Conservation (phyloP, 2,888 invertebrate species). For the Anodontia alba region DNA sequence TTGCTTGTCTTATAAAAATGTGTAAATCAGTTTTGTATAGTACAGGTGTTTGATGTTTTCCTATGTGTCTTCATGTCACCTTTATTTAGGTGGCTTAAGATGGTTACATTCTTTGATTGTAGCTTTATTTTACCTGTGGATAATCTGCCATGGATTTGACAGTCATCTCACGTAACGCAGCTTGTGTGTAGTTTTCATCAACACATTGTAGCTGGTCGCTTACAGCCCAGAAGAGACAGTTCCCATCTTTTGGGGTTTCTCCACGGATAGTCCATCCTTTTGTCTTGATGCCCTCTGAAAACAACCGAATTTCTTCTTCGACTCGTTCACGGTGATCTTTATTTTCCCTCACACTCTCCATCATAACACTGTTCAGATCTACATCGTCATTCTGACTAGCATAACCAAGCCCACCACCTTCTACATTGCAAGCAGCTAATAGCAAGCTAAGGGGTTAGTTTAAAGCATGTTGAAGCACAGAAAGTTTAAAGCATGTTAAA, state of each 20-base stretch:
- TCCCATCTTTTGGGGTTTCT: conserved; percentile 41
- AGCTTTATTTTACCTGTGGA: conserved; percentile 21
- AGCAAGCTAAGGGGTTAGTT: not conserved
- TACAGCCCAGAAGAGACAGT: conserved; percentile 47
- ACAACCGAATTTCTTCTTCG: not conserved
- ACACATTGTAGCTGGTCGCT: conserved; percentile 39
- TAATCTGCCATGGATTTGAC: conserved; percentile 28
- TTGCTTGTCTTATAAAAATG: no score
- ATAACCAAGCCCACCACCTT: not conserved
- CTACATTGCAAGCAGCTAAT: not conserved
- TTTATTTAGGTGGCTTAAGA: no score
- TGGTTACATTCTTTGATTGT: no score
- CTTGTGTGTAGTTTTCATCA: conserved; percentile 12
- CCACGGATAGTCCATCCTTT: conserved; percentile 41
- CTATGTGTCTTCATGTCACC: no score
- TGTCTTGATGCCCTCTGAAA: not conserved
- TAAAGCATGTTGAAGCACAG: not conserved
- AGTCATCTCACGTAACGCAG: conserved; percentile 20
- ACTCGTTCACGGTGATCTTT: not conserved
- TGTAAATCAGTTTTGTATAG: no score
- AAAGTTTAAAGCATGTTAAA: not conserved
- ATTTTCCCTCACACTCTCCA: not conserved
- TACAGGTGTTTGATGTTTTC: no score
- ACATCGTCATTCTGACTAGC: not conserved
- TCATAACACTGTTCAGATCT: not conserved